Evolutionary conservation across 2,888 invertebrate species (phyloP), one percentile per base, ranked within the genome.

Genomic region (Ormyrus pomaceus): DNA sequence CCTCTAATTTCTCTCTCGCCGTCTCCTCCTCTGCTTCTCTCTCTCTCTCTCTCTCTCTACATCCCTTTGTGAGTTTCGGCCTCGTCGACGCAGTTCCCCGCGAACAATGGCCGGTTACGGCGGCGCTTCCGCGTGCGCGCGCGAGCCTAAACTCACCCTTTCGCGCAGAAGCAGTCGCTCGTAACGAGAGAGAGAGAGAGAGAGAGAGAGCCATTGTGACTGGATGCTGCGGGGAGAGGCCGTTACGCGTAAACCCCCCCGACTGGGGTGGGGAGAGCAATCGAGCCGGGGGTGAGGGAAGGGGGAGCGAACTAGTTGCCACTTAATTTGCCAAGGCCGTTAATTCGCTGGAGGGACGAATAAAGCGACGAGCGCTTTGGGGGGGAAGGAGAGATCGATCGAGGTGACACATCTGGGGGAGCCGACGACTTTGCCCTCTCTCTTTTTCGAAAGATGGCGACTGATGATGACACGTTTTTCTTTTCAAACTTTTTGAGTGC

Each of bases 291-390:
- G 53, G 59, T 3, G 10, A 13, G 13, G 5, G 34, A 19, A 13
- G 53, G 10, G 61, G n/a, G 13, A 53, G 46, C 0, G 68, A 80
- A 89, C 88, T 89, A 89, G 88, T 89, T 88, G 89, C 88, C 88
- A 89, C 88, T 90, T 90, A 90, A 90, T 90, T 90, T 89, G 87
- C 76, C 85, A 80, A 81, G 68, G 85, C 82, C 84, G 84, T 78
- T 80, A 72, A 77, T 77, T 80, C 62, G 64, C 45, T 58, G 59
- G 46, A 69, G 45, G 68, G 46, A 10, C 8, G 58, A 45, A 5
- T 19, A 19, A 19, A n/a, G 48, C 19, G 50, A 34, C 74, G 58
- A 34, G 56, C 66, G 66, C 58, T 58, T 48, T 48, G 13, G 58
- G 6, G 51, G 9, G 34, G 55, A 48, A 8, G 5, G 48, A 10